Base-by-base conservation (phyloP, 2,888 invertebrate genomes). In the Poecilobothrus nobilitatus region DNA sequence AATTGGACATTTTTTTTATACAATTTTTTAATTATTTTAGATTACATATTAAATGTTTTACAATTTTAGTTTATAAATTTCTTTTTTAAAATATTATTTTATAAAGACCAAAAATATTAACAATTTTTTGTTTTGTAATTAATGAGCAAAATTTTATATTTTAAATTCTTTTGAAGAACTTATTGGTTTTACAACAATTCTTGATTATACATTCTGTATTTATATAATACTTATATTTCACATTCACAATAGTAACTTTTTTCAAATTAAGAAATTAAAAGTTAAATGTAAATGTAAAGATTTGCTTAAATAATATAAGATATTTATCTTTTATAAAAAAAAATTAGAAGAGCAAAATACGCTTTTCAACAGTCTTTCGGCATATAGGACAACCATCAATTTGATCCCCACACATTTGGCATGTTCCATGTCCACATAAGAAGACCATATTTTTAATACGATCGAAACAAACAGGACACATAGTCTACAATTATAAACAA, bases 381-480 rank as follows among this genome's bases (percentile, higher is more conserved):
- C 97, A 98, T 80, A 98, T 97, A 44, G 97, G 97, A 79, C 97
- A 98, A 77, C 97, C 97, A 71, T 91, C 89, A 89, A 97, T 96
- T 77, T 95, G 91, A 85, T 98, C 97, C 41, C 97, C 97, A 82
- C 97, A 98, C 92, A 96, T 94, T 84, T 97, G 97, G 81, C 97
- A 97, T 72, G 96, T 92, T 74, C 97, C 97, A 82, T 98, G 97
- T 8, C 97, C 97, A 82, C 97, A 97, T 65, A 97, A 86, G 85
- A 97, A 97, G 76, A 97, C 96, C 96, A 98, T 97, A 83, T 98
- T 97, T 85, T 97, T 97, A 77, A 97, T 85, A 44, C 97, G 91
- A 84, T 98, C 97, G 84, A 98, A 86, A 83, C 97, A 98, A 72
- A 98, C 96, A 6, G 97, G 97, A 78, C 97, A 98, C 92, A 96